Evolutionary conservation across 1,140 invertebrate species (phyloP).

Genomic region (Drosophila elegans): DNA sequence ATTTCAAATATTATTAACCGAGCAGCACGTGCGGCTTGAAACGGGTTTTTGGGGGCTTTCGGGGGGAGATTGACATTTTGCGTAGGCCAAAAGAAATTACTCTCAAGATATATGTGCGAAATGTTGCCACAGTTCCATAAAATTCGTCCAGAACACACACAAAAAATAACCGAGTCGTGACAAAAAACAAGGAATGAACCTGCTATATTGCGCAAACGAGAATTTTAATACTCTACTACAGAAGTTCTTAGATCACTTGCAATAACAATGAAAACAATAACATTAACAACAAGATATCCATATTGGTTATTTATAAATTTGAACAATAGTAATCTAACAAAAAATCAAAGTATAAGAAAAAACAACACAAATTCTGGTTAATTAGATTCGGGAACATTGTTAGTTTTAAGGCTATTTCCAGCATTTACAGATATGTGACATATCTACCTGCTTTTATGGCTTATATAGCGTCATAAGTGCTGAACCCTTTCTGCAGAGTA

Average conservation of each 20-base stretch:
- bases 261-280: too few species aligned
- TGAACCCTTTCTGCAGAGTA: constrained; percentile 21
- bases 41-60: constrained; percentile 16
- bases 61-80: constrained; percentile 18
- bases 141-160: constrained; percentile 15
- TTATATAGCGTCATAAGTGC: not conserved
- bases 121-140: constrained; percentile 41
- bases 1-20: constrained; percentile 22
- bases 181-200: constrained; percentile 7
- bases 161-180: constrained; percentile 9
- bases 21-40: constrained; percentile 54
- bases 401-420: too few species aligned
- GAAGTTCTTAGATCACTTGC: not conserved
- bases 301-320: too few species aligned
- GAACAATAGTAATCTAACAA: too few species aligned
- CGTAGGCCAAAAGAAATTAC: constrained; percentile 34
- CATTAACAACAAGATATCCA: too few species aligned
- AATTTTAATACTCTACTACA: not conserved
- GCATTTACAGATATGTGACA: too few species aligned
- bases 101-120: constrained; percentile 45
- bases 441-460: not conserved
- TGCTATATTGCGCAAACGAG: not conserved
- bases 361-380: too few species aligned
- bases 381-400: too few species aligned
- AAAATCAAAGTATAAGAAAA: too few species aligned